A percentile compares a stretch with the other conserved stretches of the same genome.
Evolutionary conservation across 1,140 invertebrate species (phyloP).

Genomic region (Drosophila murphyi): DNA sequence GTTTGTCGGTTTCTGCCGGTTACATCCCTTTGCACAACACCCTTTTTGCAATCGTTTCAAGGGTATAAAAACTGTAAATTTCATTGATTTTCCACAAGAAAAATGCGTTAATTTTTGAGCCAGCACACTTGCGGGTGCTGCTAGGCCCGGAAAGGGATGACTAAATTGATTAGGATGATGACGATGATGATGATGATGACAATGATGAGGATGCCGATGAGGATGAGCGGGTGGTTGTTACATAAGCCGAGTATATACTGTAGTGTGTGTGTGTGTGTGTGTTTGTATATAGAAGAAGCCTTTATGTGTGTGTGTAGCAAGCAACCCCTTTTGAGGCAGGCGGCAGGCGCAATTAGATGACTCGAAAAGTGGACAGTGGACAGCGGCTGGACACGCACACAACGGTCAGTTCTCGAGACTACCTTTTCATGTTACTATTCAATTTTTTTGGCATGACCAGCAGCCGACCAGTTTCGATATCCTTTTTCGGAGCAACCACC

Average conservation of each 20-base stretch:
- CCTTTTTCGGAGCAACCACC: conserved; percentile 60
- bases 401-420: conserved; percentile 48
- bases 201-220: neutral
- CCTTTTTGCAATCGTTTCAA: too few species aligned
- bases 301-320: conserved; percentile 7
- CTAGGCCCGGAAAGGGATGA: conserved; percentile 16
- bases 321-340: conserved; percentile 61
- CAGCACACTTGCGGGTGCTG: conserved; percentile 35
- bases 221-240: conserved; percentile 38
- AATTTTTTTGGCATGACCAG: conserved; percentile 69
- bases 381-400: conserved; percentile 31
- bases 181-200: neutral
- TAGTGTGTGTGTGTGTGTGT: conserved; percentile 2
- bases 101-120: conserved; percentile 49
- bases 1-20: too few species aligned
- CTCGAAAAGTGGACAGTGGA: conserved; percentile 42
- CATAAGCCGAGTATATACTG: conserved; percentile 27
- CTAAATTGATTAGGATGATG: neutral
- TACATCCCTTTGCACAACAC: too few species aligned
- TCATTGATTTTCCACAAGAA: conserved; percentile 50
- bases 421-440: conserved; percentile 41
- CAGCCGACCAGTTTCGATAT: conserved; percentile 16
- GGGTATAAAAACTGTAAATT: conserved; percentile 32
- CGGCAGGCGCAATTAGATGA: conserved; percentile 52
- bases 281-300: conserved; percentile 5